A percentile compares a stretch with the other conserved stretches of the same genome.
phyloP scores from a whole-genome alignment of 2,888 invertebrate genomes.

The Drosophila borealis region DNA sequence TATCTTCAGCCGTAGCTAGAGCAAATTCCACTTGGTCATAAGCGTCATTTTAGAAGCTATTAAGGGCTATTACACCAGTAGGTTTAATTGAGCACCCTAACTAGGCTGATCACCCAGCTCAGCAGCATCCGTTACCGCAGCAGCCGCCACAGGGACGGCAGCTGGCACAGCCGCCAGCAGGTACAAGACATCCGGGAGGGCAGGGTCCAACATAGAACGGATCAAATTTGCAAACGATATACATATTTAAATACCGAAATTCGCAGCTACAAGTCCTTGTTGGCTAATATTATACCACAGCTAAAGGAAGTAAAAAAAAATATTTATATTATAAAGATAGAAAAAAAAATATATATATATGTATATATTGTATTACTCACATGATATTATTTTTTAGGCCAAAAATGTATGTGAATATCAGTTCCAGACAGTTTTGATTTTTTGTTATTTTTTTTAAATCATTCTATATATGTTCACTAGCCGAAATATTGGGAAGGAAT shows the following conservation, averaged over 20 bases:
- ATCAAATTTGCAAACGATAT: constrained; percentile 59
- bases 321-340: not conserved
- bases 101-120: not conserved
- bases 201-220: constrained; percentile 70
- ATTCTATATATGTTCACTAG: constrained; percentile 13
- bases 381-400: constrained; percentile 6
- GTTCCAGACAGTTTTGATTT: not conserved
- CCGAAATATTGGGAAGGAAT: constrained; percentile 14
- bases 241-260: constrained; percentile 29
- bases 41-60: not conserved
- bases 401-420: constrained; percentile 33
- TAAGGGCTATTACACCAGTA: not conserved
- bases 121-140: constrained; percentile 2
- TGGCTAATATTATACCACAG: not conserved
- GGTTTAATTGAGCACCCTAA: not conserved
- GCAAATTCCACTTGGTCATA: no score
- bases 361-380: constrained; percentile 5
- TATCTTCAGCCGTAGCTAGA: constrained; percentile 7
- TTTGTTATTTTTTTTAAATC: not conserved
- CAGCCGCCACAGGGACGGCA: constrained; percentile 36
- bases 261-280: no score
- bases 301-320: not conserved
- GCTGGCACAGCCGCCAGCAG: constrained; percentile 28
- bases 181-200: constrained; percentile 54
- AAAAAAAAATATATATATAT: not conserved